Base-by-base conservation (phyloP, 2,888 invertebrate species). In the Leptopilina syphax region DNA sequence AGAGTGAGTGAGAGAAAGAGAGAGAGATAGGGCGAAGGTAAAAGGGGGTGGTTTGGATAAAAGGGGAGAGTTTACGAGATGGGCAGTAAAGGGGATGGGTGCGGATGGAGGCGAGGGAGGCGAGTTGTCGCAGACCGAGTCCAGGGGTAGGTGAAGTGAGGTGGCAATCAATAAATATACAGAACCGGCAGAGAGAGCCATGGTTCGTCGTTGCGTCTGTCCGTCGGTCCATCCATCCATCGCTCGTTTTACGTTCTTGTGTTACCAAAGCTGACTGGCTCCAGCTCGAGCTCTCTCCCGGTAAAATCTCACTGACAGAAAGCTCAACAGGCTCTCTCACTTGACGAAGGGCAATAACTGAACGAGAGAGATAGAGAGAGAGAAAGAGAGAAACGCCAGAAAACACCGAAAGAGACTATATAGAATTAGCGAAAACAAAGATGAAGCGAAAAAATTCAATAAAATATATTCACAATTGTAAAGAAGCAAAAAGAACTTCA, bases 131-230 rank as follows among this genome's bases (percentile, higher is more conserved):
- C 24, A 77, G 77, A 83, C 66, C 86, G 87, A 86, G 87, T 86
- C 85, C 87, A 85, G 84, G 86, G 85, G 86, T 85, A 86, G 87
- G 86, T 85, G 87, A 89, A 87, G 87, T 89, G 90, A 90, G 90
- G 91, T 90, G 91, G 91, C 90, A 91, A 91, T 91, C 91, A 91
- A 91, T 91, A 91, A 91, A 91, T 91, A 91, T 91, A 91, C 91
- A 90, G 90, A 90, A 90, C 89, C 88, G 82, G 83, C 86, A 81
- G 84, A 83, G 84, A 83, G 84, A 84, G 81, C 70, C 81, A 73
- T 73, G 85, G 85, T 79, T 84, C 85, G 85, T 85, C 84, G 85
- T 86, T 85, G 86, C 83, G 85, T 85, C 81, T 83, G 84, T 84
- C 83, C 82, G 83, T 83, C 85, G 81, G 83, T 83, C 85, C 41